Base-by-base conservation (phyloP, 2,113 vertebrate species). In the Formicarius rufipectus region DNA sequence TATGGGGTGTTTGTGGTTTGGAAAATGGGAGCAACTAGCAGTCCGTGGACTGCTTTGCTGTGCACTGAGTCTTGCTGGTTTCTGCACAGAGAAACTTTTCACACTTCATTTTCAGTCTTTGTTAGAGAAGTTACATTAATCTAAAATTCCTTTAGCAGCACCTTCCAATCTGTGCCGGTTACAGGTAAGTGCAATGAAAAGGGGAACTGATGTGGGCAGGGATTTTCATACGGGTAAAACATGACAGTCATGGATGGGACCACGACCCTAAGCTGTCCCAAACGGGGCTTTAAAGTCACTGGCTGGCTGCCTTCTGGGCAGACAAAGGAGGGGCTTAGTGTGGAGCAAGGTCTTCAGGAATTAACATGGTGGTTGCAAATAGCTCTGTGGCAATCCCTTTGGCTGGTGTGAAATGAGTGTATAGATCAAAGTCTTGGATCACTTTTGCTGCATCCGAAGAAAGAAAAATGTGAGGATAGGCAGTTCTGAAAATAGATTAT, bases 401-500 rank as follows among this genome's bases (percentile, higher is more conserved):
- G 33, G 18, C 9, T 12, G 35, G 22, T 11, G 3, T 53, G 50
- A 45, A 49, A 55, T 6, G 37, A 62, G 27, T 4, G 0, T 14
- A 1, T 2, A 5, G 15, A 0, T 14, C 2, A 14, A 24, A 12
- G 6, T 8, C 47, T 83, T 13, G 25, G 66, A 8, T 91, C 1
- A 18, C 24, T 93, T 97, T 82, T 53, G 58, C 72, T 87, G 88
- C 75, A 28, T 93, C 95, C 97, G 64, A 92, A 80, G 33, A 23
- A 62, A 67, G 35, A 23, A 84, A 45, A 49, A 10, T 4, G 15
- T n/a, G 58, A 83, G 37, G 76, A 8, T 5, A 72, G 11, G 14
- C 31, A 50, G 20, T 73, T 86, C 4, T 40, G 55, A 81, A 55
- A 13, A 8, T 3, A 20, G 35, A 18, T 73, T 21, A 8, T 4